Base-by-base conservation (phyloP, 2,113 vertebrate genomes). In the Psilopsiagon aymara region DNA sequence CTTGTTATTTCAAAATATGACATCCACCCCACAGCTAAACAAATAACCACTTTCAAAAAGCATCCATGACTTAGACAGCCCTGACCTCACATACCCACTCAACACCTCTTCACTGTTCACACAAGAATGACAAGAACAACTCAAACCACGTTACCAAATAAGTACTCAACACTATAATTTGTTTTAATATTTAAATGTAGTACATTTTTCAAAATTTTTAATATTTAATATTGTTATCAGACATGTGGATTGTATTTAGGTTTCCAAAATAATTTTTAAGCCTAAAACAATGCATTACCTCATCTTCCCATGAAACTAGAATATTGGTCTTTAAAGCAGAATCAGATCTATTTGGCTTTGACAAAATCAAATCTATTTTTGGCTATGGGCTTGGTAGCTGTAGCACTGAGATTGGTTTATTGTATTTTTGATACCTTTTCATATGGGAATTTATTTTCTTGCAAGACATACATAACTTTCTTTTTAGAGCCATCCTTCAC, bases 261-360 rank as follows among this genome's bases (percentile, higher is more conserved):
- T 90, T 97, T 96, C 71, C 21, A 97, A 94, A 93, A 84, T 91
- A 82, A 92, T 52, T 11, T 47, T 87, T 94, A 95, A 95, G 71
- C 21, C 79, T 21, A 43, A 69, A 75, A 69, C 83, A 79, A 92
- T 62, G 82, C 86, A 93, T 89, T 79, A 96, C 41, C 41, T 96
- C 91, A 91, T 78, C 74, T 90, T 88, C 78, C 35, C 43, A 81
- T 27, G 13, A 92, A 94, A 90, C 4, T 4, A 84, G 9, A 90
- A n/a, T 37, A 85, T 31, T 1, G 0, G 11, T 47, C 17, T 77
- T 86, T 44, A 91, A 63, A 90, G 53, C 27, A 86, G 35, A 94
- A 88, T 81, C 10, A 87, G 52, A 28, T 24, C 55, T 63, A 18
- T 17, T 82, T 87, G 31, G 55, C 55, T 57, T 57, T 57, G 31